Evolutionary conservation across 23 tunicate species (phyloP).

Genomic region (Clavelina lepadiformis): DNA sequence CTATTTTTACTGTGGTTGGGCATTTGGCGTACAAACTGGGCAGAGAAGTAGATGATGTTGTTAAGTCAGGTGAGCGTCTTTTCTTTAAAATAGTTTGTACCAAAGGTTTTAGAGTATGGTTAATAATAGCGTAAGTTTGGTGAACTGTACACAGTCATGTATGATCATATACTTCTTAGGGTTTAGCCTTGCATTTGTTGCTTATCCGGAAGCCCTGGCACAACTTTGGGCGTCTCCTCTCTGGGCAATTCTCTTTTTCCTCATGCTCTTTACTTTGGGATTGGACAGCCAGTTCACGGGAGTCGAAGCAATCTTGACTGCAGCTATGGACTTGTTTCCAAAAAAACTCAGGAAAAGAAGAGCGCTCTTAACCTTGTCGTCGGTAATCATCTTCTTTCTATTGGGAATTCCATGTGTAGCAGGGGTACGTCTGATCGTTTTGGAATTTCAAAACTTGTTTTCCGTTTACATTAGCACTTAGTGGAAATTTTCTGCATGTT

Average conservation of each 20-base stretch:
- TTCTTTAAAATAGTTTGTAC: no score
- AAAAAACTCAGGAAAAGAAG: constrained; percentile 32
- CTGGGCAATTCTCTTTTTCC: constrained; percentile 68
- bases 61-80: constrained; percentile 22
- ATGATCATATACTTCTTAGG: constrained; percentile 14
- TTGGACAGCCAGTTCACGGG: constrained; percentile 75
- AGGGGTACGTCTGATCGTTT: no score
- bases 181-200: constrained; percentile 69
- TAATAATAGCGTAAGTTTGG: no score
- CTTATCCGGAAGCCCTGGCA: constrained; percentile 67
- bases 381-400: constrained; percentile 35
- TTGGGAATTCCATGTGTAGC: constrained; percentile 56
- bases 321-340: constrained; percentile 67
- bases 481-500: not conserved
- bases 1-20: constrained; percentile 79
- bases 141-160: not conserved
- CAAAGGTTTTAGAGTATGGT: no score
- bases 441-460: not conserved
- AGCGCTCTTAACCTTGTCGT: constrained; percentile 21
- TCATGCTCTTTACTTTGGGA: constrained; percentile 78
- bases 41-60: constrained; percentile 40
- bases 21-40: constrained; percentile 60
- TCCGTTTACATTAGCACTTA: not conserved
- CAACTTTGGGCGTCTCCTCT: constrained; percentile 59
- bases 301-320: constrained; percentile 62